Base-by-base conservation (phyloP, 1,140 invertebrate genomes). In the Lepidurus arcticus region DNA sequence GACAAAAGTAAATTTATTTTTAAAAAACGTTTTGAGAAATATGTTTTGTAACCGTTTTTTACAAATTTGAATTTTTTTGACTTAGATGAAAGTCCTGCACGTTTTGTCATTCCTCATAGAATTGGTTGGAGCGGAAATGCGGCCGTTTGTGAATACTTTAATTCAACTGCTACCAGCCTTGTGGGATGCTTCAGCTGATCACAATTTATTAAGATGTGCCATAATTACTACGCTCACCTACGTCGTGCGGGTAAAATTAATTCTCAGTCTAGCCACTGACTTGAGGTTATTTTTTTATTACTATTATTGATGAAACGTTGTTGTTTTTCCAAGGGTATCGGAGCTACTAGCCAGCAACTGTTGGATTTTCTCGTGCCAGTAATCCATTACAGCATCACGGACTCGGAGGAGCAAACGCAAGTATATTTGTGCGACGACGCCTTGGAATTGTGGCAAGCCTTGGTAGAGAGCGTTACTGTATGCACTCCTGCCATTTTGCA, bases 351-450 rank as follows among this genome's bases (percentile, higher is more conserved):
- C 79, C 84, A 84, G 24, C 83, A 82, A 73, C 84, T 93, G 80
- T 88, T 89, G 82, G 88, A 89, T 73, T 91, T 95, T 83, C 86
- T 95, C 44, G 84, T 94, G 78, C 90, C 88, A 78, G 90, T 95
- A 43, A 91, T 98, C 78, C 88, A 90, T 81, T 86, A 93, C 79
- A 91, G 92, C 79, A 95, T 65, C 21, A 21, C 94, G 1, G 92
- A 96, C 83, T 86, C 93, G 0, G 89, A 89, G 78, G 90, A 94
- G 84, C 89, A 90, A 47, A 91, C 90, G 16, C 92, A 95, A 84
- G 90, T 97, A 53, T 97, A 97, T 85, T 88, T 97, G 73, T 85
- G 96, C 80, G 95, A 98, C 85, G 96, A 98, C 86, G 95, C 94
- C 0, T 87, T 98, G 44, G 92, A 94, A 81, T 88, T 98, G 76